Evolutionary conservation across 2,888 invertebrate genomes (phyloP).

Genomic region (Lasius fuliginosus): DNA sequence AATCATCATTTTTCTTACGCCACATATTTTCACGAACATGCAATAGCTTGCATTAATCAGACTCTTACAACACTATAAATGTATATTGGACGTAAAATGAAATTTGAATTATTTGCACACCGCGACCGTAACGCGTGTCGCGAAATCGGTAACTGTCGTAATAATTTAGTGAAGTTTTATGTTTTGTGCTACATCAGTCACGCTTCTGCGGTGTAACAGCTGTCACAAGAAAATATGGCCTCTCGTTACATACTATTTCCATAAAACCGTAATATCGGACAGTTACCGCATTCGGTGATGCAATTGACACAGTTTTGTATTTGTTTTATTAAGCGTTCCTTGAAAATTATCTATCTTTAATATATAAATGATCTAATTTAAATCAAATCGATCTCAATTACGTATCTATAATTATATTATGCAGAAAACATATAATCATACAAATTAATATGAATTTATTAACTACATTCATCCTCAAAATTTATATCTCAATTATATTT

Average conservation of each 20-base stretch:
- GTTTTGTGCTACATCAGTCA: slow-evolving; percentile 59
- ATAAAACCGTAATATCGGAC: slow-evolving; percentile 64
- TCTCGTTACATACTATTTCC: slow-evolving; percentile 48
- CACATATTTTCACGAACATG: background rate
- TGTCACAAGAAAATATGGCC: slow-evolving; percentile 64
- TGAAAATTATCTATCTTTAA: slow-evolving; percentile 5
- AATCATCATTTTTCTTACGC: background rate
- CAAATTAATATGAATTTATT: slow-evolving; percentile 14
- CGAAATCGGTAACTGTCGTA: slow-evolving; percentile 55
- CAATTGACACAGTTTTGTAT: slow-evolving; percentile 45
- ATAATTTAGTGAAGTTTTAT: slow-evolving; percentile 57
- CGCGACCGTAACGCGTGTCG: slow-evolving; percentile 29
- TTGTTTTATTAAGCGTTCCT: slow-evolving; percentile 33
- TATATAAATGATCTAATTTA: background rate
- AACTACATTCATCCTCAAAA: background rate
- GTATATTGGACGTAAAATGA: slow-evolving; percentile 30
- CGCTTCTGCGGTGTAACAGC: slow-evolving; percentile 39
- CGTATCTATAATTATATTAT: background rate
- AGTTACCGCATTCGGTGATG: slow-evolving; percentile 59
- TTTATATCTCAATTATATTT: slow-evolving; percentile 1
- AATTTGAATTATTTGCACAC: slow-evolving; percentile 48
- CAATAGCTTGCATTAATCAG: slow-evolving; percentile 30
- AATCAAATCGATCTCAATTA: background rate
- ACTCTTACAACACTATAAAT: background rate
- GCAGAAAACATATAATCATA: background rate